Conservation (phyloP, 2,888 invertebrate species). For the Agrilus cyanescens region DNA sequence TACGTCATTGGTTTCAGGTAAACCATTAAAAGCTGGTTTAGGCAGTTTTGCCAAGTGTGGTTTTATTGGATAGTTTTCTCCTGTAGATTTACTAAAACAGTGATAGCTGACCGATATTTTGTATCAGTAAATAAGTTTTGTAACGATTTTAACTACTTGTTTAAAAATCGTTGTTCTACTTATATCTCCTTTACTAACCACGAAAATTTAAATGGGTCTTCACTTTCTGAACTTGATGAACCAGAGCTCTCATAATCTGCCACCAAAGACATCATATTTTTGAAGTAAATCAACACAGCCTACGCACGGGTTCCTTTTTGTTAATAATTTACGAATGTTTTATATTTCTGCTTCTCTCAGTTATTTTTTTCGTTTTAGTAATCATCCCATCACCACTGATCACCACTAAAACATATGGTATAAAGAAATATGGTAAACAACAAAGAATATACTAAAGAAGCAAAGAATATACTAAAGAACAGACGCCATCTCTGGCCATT, state of each 20-base stretch:
- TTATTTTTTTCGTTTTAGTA: too few relatives aligned
- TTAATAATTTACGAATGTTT: too few relatives aligned
- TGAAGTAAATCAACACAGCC: slow-evolving; percentile 1
- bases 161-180: slow-evolving; percentile 17
- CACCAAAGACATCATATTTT: slow-evolving; percentile 43
- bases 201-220: slow-evolving; percentile 32
- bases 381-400: too few relatives aligned
- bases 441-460: too few relatives aligned
- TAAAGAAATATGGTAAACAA: too few relatives aligned
- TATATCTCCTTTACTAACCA: slow-evolving; percentile 28
- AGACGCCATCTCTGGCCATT: too few relatives aligned
- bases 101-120: slow-evolving; percentile 33
- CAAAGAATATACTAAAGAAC: too few relatives aligned
- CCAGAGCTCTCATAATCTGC: slow-evolving; percentile 52
- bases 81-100: slow-evolving; percentile 27
- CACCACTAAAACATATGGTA: too few relatives aligned
- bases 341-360: too few relatives aligned
- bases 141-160: not conserved
- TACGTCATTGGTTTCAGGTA: slow-evolving; percentile 30
- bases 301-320: too few relatives aligned
- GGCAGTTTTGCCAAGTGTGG: slow-evolving; percentile 40
- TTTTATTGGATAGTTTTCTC: slow-evolving; percentile 11
- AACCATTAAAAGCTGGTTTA: slow-evolving; percentile 49
- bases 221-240: slow-evolving; percentile 21
- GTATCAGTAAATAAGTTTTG: slow-evolving; percentile 10